Percentiles rank a stretch among this genome's conserved stretches.
Evolutionary conservation across 2,797 vertebrate species (phyloP).

Genomic region (Tenualosa thibaudeaui): DNA sequence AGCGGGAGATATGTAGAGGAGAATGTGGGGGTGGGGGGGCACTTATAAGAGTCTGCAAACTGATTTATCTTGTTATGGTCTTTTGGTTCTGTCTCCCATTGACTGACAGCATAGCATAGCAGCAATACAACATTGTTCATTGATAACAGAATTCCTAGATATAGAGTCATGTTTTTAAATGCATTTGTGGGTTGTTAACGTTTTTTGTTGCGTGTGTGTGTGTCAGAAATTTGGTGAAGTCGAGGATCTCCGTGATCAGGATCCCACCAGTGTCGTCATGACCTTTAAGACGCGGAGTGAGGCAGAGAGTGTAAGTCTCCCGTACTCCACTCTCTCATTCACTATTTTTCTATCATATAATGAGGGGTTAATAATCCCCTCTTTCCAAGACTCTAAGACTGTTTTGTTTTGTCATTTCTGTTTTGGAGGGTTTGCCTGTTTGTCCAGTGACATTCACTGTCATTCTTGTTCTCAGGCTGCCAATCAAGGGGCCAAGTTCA

Average conservation of each 20-base stretch:
- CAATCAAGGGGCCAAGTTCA: constrained; percentile 96
- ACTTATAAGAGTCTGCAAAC: too few relatives aligned
- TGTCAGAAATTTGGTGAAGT: constrained; percentile 88
- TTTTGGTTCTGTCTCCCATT: too few relatives aligned
- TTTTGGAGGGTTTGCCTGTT: background rate
- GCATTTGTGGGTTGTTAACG: background rate
- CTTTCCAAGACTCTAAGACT: background rate
- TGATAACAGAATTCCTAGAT: too few relatives aligned
- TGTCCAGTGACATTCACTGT: background rate
- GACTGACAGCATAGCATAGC: too few relatives aligned
- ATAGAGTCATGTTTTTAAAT: too few relatives aligned
- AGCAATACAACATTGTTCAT: too few relatives aligned
- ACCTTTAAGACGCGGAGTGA: constrained; percentile 87
- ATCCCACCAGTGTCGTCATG: constrained; percentile 83
- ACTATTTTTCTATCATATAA: background rate
- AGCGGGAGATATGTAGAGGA: background rate
- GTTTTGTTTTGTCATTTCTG: background rate
- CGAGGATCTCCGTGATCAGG: constrained; percentile 86
- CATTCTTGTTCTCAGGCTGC: constrained; percentile 73
- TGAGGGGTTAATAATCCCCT: background rate
- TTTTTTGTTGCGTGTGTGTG: constrained; percentile 1
- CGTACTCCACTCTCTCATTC: too few relatives aligned
- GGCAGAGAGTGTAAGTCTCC: constrained; percentile 84
- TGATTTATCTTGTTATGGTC: too few relatives aligned
- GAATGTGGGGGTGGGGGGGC: background rate